Conservation (phyloP, 2,888 invertebrate species). For the Caenorhabditis plicata region DNA sequence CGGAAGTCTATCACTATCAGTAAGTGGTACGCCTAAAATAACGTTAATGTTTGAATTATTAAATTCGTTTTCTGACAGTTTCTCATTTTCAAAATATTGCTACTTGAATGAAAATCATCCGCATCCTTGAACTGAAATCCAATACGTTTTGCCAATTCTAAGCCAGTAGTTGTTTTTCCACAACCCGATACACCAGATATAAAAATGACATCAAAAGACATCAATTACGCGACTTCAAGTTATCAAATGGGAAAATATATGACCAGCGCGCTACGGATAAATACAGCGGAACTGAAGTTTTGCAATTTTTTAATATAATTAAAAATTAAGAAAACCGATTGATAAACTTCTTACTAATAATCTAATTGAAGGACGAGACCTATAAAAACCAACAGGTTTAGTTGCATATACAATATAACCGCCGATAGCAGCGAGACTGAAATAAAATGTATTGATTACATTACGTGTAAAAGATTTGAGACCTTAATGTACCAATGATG, state of each 20-base stretch:
- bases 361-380: slow-evolving; percentile 21
- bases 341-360: slow-evolving; percentile 28
- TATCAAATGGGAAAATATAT: slow-evolving; percentile 26
- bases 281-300: slow-evolving; percentile 23
- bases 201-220: slow-evolving; percentile 11
- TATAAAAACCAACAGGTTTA: slow-evolving; percentile 30
- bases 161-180: slow-evolving; percentile 31
- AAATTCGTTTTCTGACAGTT: not conserved
- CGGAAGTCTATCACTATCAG: slow-evolving; percentile 19
- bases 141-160: slow-evolving; percentile 5
- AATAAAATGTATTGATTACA: not conserved
- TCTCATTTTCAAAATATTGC: slow-evolving; percentile 18
- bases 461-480: no score
- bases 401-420: slow-evolving; percentile 27
- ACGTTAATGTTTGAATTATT: not conserved
- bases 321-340: slow-evolving; percentile 9
- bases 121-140: slow-evolving; percentile 19
- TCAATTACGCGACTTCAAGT: slow-evolving; percentile 10
- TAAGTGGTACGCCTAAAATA: slow-evolving; percentile 9
- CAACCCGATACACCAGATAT: slow-evolving; percentile 37
- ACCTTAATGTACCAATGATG: slow-evolving; percentile 30
- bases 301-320: not conserved
- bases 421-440: slow-evolving; percentile 27
- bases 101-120: slow-evolving; percentile 17
- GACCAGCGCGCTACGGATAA: slow-evolving; percentile 23